Base-by-base conservation (phyloP, 64 coral and sea anemone genomes). In the Catalaphyllia jardinei region DNA sequence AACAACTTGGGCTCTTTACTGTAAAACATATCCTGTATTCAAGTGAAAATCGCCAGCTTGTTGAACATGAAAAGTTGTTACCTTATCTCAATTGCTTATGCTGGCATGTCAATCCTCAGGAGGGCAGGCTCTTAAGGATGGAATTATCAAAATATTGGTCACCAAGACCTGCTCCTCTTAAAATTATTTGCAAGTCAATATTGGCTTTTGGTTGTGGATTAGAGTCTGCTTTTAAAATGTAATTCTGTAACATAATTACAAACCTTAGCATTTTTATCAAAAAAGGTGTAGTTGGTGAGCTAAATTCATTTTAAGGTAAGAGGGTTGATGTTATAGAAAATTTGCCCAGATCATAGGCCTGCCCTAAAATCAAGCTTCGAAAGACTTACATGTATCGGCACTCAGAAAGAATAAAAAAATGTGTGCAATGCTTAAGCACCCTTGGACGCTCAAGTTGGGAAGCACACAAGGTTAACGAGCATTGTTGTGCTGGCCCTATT, bases 1-100 rank as follows among this genome's bases (percentile, higher is more conserved):
- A 91, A 84, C 67, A 87, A 35, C 27, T 96, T n/a, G 95, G 95
- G 20, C 42, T 93, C 50, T 96, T 93, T 76, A 93, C 91, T 38
- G 55, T 96, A 2, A 73, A 75, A 20, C 95, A 96, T 24, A 93
- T 96, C 87, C 72, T 90, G 20, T 29, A 61, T 14, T 86, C 90
- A 51, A 86, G 29, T 57, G 95, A 90, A 93, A 96, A 96, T 85
- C 89, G 82, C 15, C 50, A 77, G 52, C 88, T 97, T 50, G 22
- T 97, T 38, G 78, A 90, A 18, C 67, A n/a, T 0, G 92, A 97
- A 87, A 87, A 82, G 27, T 84, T 97, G 69, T 49, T 97, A 18
- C 83, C 95, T 1, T 94, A 88, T 76, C 71, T 97, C n/a, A 39
- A 85, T 12, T 97, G 95, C 67, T 60, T 97, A 29, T 89, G 85